Evolutionary conservation across 92 coral and sea anemone genomes (phyloP), one percentile per base, ranked within the genome.

Genomic region (Zoanthus gigantus): DNA sequence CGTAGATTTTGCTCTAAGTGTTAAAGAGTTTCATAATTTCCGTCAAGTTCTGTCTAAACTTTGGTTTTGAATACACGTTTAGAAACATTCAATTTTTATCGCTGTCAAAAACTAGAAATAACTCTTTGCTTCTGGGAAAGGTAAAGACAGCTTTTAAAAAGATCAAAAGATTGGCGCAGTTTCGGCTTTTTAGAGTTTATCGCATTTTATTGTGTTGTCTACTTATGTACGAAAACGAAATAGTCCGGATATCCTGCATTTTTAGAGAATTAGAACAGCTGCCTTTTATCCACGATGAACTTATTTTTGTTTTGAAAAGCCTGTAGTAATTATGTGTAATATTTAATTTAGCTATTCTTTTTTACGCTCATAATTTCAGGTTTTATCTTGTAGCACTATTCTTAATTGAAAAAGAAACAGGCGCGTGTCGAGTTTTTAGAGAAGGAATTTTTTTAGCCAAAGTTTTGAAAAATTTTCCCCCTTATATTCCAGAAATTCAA

Each of bases 291-390:
- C 90, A 86, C 88, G 94, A 86, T 86, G 91, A 88, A 89, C 98
- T 91, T 94, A 89, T 90, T 93, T 94, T 88, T 94, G 91, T 91
- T 94, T 94, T 93, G 93, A 91, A 94, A 94, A 92, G 93, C 91
- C 91, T 89, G 88, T 89, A 95, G 98, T 95, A 95, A 95, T 95
- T 95, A 95, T 95, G 85, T 93, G 96, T 95, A 95, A 95, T 95
- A 93, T 95, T 92, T 93, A 90, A 95, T 95, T 88, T 93, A 86
- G 91, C 93, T 86, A 89, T 93, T 95, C 94, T 85, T 83, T 93
- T 88, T 89, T 87, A 91, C 96, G 96, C 86, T 91, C 91, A 93
- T 93, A 93, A 95, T 94, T 89, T 91, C 71, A 88, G 88, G 87
- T 92, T 91, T 91, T 93, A 89, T 95, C 92, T 73, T 77, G 91